Evolutionary conservation across 1,140 invertebrate genomes (phyloP).

Genomic region (Aphis gossypii): DNA sequence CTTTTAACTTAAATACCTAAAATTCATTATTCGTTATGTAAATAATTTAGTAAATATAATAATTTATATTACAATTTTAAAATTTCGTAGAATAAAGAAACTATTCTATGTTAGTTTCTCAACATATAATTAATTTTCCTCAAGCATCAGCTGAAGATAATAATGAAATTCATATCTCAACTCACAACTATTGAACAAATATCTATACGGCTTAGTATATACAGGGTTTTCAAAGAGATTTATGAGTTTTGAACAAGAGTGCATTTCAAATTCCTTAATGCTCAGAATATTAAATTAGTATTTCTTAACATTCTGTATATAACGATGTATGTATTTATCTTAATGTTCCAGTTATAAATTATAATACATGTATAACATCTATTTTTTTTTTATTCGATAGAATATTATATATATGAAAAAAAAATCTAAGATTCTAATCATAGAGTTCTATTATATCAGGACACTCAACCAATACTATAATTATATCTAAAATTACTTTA

Average conservation of each 20-base stretch:
- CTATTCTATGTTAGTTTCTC: background rate
- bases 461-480: background rate
- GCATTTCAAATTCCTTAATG: background rate
- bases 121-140: slow-evolving; percentile 13
- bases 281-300: background rate
- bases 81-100: background rate
- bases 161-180: slow-evolving; percentile 29
- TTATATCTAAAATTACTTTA: background rate
- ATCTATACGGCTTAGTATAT: background rate
- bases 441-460: background rate
- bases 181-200: background rate
- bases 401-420: background rate
- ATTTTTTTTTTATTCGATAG: background rate
- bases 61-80: background rate
- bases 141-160: background rate
- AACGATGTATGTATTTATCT: background rate
- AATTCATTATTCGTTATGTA: background rate
- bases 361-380: background rate
- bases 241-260: background rate
- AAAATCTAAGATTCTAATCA: background rate
- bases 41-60: background rate
- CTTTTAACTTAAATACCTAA: background rate
- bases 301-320: background rate
- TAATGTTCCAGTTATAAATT: background rate
- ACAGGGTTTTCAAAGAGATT: background rate